Evolutionary conservation across 2,113 vertebrate species (phyloP).

Genomic region (Sebastes schlegelii): DNA sequence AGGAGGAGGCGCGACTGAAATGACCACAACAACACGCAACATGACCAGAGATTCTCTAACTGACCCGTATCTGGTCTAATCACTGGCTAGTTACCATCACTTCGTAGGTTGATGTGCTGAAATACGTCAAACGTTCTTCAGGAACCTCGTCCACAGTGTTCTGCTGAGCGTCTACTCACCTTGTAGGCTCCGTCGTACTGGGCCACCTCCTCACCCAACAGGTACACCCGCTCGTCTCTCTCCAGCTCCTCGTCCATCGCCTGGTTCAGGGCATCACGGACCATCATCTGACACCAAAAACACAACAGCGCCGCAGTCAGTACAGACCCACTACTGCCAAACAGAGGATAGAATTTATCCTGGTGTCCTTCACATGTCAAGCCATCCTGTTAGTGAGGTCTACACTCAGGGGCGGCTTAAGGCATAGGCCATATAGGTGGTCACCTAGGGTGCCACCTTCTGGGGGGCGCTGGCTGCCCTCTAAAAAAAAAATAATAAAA

Average conservation of each 20-base stretch:
- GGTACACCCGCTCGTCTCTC: slow-evolving; percentile 93
- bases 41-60: not conserved
- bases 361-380: not conserved
- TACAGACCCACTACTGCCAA: not conserved
- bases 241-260: slow-evolving; percentile 98
- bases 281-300: slow-evolving; percentile 87
- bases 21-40: not conserved
- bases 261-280: slow-evolving; percentile 97
- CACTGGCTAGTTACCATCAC: no score
- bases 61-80: not conserved
- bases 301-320: not conserved
- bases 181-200: slow-evolving; percentile 99
- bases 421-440: no score
- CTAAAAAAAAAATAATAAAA: no score
- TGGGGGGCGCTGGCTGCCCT: no score
- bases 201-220: slow-evolving; percentile 97
- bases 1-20: not conserved
- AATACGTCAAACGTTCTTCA: not conserved
- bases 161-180: slow-evolving; percentile 74
- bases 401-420: no score
- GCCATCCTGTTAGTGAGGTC: not conserved
- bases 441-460: no score
- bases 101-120: no score
- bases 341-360: not conserved
- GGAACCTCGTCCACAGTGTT: not conserved